Evolutionary conservation across 2,888 invertebrate genomes (phyloP).

Genomic region (Drosophila conformis): DNA sequence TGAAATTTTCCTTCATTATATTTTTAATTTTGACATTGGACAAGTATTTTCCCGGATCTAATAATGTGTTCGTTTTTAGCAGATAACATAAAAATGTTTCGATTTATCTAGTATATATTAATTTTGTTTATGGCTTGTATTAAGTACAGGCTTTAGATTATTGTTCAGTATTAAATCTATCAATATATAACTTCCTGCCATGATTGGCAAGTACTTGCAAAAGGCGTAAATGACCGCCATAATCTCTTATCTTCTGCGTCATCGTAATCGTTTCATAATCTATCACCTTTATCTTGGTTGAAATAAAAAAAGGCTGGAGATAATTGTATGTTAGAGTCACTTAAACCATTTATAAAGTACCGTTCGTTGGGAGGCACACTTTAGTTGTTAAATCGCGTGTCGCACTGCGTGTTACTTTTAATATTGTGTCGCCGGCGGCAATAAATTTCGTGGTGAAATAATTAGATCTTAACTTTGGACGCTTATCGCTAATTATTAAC

Average conservation of each 20-base stretch:
- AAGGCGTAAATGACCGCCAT: background rate
- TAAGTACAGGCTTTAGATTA: too few species aligned
- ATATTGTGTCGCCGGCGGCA: slow-evolving; percentile 23
- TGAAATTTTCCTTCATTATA: too few species aligned
- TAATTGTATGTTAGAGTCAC: slow-evolving; percentile 48
- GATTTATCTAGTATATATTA: too few species aligned
- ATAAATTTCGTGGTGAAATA: slow-evolving; percentile 36
- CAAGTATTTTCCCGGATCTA: too few species aligned
- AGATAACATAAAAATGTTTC: too few species aligned
- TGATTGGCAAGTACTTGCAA: too few species aligned
- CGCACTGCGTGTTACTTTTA: slow-evolving; percentile 23
- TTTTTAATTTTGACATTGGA: too few species aligned
- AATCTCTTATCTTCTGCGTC: slow-evolving; percentile 52
- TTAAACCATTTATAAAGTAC: slow-evolving; percentile 55
- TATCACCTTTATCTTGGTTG: slow-evolving; percentile 64
- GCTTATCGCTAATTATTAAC: background rate
- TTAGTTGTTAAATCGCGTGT: slow-evolving; percentile 56
- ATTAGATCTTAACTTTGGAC: slow-evolving; percentile 4
- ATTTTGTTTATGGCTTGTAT: too few species aligned
- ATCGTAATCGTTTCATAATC: slow-evolving; percentile 63
- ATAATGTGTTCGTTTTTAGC: too few species aligned
- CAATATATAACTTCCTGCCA: too few species aligned
- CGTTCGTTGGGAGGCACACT: slow-evolving; percentile 12
- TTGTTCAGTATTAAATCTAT: too few species aligned
- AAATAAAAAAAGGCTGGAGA: slow-evolving; percentile 70